Conservation (phyloP, 2,113 vertebrate genomes). For the Lampris incognitus region DNA sequence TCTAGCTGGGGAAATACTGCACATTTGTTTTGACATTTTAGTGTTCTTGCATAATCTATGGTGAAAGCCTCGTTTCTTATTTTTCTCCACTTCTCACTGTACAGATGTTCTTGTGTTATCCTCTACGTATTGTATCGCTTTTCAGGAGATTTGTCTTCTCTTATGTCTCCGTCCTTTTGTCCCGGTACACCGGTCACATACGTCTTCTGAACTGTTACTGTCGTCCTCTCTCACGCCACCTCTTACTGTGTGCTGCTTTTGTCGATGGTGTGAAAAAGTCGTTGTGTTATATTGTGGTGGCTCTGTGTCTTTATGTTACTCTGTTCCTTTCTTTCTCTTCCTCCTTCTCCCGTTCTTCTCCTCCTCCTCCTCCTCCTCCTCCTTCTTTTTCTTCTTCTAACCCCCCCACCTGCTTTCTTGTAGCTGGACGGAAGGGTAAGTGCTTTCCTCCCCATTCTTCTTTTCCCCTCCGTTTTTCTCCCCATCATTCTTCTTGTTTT, state of each 20-base stretch:
- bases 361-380: constrained; percentile 93
- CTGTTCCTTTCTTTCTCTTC: constrained; percentile 91
- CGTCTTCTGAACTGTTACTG: not conserved
- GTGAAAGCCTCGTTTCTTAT: no score
- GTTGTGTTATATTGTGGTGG: constrained; percentile 86
- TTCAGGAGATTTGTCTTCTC: not conserved
- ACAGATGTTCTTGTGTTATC: not conserved
- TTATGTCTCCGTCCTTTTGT: constrained; percentile 1
- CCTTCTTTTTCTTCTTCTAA: constrained; percentile 92
- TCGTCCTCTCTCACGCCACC: constrained; percentile 9
- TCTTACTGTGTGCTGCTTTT: constrained; percentile 40
- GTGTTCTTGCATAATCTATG: no score
- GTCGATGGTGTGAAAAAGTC: constrained; percentile 28
- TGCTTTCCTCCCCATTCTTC: constrained; percentile 81
- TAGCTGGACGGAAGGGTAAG: constrained; percentile 91
- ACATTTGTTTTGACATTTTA: no score
- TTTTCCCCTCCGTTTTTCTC: constrained; percentile 68
- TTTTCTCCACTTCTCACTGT: not conserved
- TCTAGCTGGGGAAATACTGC: no score
- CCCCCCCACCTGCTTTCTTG: constrained; percentile 84
- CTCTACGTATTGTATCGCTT: constrained; percentile 9
- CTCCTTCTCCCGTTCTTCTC: constrained; percentile 90
- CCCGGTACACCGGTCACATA: not conserved
- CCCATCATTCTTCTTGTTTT: constrained; percentile 74
- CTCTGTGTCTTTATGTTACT: constrained; percentile 97